Conservation (phyloP, 2,113 vertebrate species). For the Tachuris rubrigastra region DNA sequence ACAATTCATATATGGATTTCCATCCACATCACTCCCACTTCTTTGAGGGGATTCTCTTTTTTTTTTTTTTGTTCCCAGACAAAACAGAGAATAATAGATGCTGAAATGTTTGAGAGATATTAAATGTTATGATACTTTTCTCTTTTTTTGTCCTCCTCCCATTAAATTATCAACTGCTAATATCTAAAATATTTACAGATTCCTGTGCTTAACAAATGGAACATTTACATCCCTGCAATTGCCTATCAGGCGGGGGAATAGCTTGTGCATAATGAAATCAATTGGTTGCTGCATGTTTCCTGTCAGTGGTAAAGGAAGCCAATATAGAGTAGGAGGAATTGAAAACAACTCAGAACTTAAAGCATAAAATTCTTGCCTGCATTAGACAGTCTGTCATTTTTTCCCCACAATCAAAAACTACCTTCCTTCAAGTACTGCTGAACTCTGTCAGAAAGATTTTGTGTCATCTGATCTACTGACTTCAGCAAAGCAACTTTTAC, state of each 20-base stretch:
- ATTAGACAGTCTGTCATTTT: background rate
- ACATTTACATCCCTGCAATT: background rate
- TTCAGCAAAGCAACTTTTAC: background rate
- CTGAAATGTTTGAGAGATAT: background rate
- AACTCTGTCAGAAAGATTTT: background rate
- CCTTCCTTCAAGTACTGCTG: background rate
- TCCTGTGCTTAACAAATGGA: background rate
- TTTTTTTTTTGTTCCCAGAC: too few species aligned
- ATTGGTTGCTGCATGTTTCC: background rate
- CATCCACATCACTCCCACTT: accelerated
- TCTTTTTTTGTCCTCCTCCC: background rate
- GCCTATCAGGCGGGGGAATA: background rate
- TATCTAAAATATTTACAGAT: background rate
- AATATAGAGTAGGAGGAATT: background rate
- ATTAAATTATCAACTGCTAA: background rate
- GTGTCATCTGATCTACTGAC: background rate
- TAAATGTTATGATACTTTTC: background rate
- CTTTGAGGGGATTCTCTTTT: accelerated
- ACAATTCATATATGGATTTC: background rate
- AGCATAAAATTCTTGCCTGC: background rate
- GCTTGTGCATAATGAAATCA: background rate
- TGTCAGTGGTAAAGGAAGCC: background rate
- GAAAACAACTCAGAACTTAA: background rate
- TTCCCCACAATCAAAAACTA: background rate
- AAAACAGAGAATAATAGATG: background rate